Evolutionary conservation across 2,113 vertebrate species (phyloP), one percentile per base, ranked within the genome.

Genomic region (Opisthocomus hoazin): DNA sequence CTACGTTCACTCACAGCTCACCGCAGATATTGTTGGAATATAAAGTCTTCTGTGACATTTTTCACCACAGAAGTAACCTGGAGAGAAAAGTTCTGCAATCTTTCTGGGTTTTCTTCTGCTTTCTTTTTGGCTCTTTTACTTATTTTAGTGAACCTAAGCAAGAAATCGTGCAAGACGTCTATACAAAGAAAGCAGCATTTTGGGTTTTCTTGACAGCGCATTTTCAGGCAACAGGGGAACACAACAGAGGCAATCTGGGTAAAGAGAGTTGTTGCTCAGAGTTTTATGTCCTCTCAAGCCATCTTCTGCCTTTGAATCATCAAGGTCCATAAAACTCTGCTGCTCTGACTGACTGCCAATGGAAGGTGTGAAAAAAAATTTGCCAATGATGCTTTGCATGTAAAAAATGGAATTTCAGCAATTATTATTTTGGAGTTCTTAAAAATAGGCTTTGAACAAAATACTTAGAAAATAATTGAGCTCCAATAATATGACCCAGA

Each of bases 271-370:
- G 75, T 79, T 88, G 71, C 90, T 92, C 24, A 64, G 82, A 79
- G 50, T 85, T 95, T 85, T 75, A 22, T 93, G 83, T 88, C 63
- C 65, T 91, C 80, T 81, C 41, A 66, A 91, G 81, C 69, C 41
- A 1, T 87, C 77, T 92, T 90, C 76, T 76, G 95, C 91, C 64
- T 80, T 78, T 46, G 53, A 78, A 78, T 82, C 3, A 1, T 88
- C 90, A 84, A 58, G 90, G 85, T 95, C 89, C 71, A 46, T 93
- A 71, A 85, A 48, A 64, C 80, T 93, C 90, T 94, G 39, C 79
- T 93, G 63, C 90, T 93, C 79, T 8, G 0, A 65, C 37, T 80
- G 66, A 61, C 83, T 90, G 86, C 76, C 87, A 96, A 84, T 58
- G 76, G 51, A 92, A 95, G 45, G 75, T 86, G 90, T 0, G 37